Percentiles rank a stretch among this genome's conserved stretches.
These are phyloP conservation scores for Amphilophus citrinellus DNA, from an alignment of 2,113 vertebrate species.

Conservation along the genomic window DNA sequence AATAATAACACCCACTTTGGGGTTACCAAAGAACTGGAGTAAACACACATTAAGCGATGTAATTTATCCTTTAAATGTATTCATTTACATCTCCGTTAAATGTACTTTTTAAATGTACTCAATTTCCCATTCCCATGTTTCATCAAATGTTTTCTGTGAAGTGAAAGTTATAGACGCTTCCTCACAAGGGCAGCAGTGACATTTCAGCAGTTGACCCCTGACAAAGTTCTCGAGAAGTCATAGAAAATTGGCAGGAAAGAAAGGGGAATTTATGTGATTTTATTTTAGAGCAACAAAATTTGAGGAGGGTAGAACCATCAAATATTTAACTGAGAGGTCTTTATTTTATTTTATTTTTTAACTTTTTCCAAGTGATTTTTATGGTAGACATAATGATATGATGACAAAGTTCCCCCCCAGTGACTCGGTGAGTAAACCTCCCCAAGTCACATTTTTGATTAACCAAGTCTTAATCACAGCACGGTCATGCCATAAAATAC, in stretches of 20 bases:
- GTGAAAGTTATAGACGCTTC: not conserved
- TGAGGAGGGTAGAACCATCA: not conserved
- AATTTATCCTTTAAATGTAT: not conserved
- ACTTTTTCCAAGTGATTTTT: not conserved
- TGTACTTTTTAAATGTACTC: not conserved
- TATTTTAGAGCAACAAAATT: not conserved
- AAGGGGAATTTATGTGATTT: not conserved
- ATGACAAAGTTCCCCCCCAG: not conserved
- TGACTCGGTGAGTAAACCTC: not conserved
- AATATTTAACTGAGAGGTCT: not conserved
- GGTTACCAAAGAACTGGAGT: conserved; percentile 32
- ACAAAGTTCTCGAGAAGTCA: not conserved
- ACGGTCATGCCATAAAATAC: not conserved
- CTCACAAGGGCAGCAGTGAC: not conserved
- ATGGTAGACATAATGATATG: not conserved
- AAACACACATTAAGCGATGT: not conserved
- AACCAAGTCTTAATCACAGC: not conserved
- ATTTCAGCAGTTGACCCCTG: not conserved
- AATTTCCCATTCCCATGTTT: not conserved
- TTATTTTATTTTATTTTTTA: not conserved
- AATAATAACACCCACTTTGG: not conserved
- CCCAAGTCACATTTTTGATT: conserved; percentile 1
- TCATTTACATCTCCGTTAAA: not conserved
- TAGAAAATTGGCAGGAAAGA: conserved; percentile 3
- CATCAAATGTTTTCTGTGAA: conserved; percentile 3